phyloP scores from a whole-genome alignment of 2,888 invertebrate species.

The Eupelmus urozonus region DNA sequence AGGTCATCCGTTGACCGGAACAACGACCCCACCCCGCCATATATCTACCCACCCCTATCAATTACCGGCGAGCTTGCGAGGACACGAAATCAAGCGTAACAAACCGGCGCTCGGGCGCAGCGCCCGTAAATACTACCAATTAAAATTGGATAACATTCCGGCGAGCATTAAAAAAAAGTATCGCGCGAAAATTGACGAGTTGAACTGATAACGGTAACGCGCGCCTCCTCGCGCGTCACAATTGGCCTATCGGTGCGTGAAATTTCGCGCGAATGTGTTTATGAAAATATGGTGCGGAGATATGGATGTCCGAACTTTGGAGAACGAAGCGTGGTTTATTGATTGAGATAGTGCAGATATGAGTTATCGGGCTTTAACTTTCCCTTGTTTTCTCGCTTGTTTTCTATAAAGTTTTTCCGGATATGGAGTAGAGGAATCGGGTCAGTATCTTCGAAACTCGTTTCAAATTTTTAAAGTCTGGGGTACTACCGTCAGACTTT shows the following conservation, averaged over 20 bases:
- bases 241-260: background rate
- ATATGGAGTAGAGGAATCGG: conserved; percentile 21
- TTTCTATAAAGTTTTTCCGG: conserved; percentile 31
- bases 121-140: too few species aligned
- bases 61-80: too few species aligned
- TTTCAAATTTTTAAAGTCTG: conserved; percentile 17
- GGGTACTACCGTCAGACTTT: conserved; percentile 21
- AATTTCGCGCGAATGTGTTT: conserved; percentile 9
- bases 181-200: too few species aligned
- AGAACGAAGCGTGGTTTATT: conserved; percentile 13
- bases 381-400: conserved; percentile 35
- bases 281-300: background rate
- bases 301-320: conserved; percentile 20
- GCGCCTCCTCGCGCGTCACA: background rate
- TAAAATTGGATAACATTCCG: too few species aligned
- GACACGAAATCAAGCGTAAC: too few species aligned
- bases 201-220: too few species aligned
- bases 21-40: too few species aligned
- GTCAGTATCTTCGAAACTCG: conserved; percentile 41
- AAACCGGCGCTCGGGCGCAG: too few species aligned
- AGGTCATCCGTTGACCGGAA: too few species aligned
- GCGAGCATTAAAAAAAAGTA: too few species aligned
- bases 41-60: too few species aligned
- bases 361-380: conserved; percentile 42
- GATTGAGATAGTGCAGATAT: conserved; percentile 36